phyloP scores from a whole-genome alignment of 2,797 vertebrate genomes.

The Triplophysa bombifrons region DNA sequence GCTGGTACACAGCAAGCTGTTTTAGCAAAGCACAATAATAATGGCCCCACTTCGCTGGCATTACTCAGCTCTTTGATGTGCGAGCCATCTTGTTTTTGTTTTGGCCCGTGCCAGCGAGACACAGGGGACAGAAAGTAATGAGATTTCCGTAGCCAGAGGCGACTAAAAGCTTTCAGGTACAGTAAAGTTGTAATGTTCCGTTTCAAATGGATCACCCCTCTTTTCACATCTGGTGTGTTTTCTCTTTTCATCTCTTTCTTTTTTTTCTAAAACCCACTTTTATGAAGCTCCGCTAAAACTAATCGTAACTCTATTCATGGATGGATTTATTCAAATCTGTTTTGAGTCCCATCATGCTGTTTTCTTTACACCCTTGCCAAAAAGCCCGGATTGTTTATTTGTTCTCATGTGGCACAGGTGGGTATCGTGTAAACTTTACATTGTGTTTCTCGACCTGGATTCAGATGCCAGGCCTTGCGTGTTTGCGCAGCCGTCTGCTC shows the following conservation, averaged over 20 bases:
- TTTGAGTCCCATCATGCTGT: neutral
- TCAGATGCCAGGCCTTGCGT: neutral
- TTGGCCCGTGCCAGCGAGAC: slow-evolving; percentile 55
- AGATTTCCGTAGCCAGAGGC: slow-evolving; percentile 63
- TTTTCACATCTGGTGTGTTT: neutral
- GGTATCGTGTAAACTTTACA: slow-evolving; percentile 19
- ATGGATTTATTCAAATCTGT: slow-evolving; percentile 45
- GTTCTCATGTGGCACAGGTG: slow-evolving; percentile 18
- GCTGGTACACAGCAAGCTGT: slow-evolving; percentile 59
- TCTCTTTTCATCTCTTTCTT: neutral
- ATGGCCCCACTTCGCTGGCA: slow-evolving; percentile 50
- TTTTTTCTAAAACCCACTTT: slow-evolving; percentile 11
- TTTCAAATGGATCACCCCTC: slow-evolving; percentile 28
- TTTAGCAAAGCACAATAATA: slow-evolving; percentile 62
- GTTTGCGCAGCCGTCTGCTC: slow-evolving; percentile 27
- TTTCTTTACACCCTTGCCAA: neutral
- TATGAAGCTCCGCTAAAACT: slow-evolving; percentile 48
- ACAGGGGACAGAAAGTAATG: slow-evolving; percentile 61
- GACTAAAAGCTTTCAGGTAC: slow-evolving; percentile 60
- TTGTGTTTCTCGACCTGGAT: neutral
- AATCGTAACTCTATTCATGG: slow-evolving; percentile 54
- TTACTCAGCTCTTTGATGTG: slow-evolving; percentile 70
- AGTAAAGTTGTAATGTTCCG: slow-evolving; percentile 50
- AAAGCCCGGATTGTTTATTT: slow-evolving; percentile 21
- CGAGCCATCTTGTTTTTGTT: slow-evolving; percentile 63